Conservation (phyloP, 1,140 invertebrate species). For the Conus ventricosus region DNA sequence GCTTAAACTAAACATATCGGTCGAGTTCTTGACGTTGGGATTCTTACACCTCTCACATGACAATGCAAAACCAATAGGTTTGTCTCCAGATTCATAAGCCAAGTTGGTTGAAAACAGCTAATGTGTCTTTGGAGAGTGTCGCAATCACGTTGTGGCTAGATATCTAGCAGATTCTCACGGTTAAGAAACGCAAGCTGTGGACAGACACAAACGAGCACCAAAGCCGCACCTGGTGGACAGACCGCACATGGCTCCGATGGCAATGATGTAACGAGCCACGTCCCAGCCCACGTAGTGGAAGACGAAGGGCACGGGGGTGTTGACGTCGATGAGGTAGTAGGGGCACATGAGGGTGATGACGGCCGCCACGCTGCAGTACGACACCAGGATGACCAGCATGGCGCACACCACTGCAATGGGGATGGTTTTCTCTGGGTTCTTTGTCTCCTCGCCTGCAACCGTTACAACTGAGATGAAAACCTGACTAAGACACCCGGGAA, state of each 20-base stretch:
- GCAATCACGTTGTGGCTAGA: no score
- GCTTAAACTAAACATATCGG: no score
- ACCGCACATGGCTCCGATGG: slow-evolving; percentile 81
- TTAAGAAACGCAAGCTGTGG: no score
- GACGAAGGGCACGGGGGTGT: slow-evolving; percentile 88
- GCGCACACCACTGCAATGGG: slow-evolving; percentile 90
- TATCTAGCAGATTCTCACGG: no score
- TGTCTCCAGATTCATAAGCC: no score
- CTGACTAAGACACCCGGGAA: no score
- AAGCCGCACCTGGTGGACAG: slow-evolving; percentile 66
- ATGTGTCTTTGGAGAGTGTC: no score
- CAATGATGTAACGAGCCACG: slow-evolving; percentile 85
- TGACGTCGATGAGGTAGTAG: slow-evolving; percentile 87
- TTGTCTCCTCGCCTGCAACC: slow-evolving; percentile 84
- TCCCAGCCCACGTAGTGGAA: slow-evolving; percentile 81
- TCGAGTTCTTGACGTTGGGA: no score
- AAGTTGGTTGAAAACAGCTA: no score
- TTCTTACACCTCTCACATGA: no score
- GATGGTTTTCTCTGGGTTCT: slow-evolving; percentile 90
- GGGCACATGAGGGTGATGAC: slow-evolving; percentile 93
- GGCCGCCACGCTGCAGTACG: slow-evolving; percentile 90
- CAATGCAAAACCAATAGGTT: no score
- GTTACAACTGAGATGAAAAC: slow-evolving; percentile 29
- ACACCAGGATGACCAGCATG: slow-evolving; percentile 84
- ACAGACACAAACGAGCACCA: no score